Conservation (phyloP, 2,888 invertebrate species). For the Deilephila elpenor region DNA sequence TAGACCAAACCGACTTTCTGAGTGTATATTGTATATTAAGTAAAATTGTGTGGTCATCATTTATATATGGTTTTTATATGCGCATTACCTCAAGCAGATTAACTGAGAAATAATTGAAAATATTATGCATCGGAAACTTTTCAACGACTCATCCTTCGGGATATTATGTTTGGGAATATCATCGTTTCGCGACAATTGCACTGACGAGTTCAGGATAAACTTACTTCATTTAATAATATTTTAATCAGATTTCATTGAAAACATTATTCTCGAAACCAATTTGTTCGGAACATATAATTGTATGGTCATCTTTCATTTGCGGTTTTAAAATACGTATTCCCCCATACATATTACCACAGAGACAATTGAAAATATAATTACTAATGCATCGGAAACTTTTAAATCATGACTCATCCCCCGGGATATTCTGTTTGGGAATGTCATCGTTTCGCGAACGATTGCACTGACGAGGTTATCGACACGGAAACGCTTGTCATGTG, state of each 20-base stretch:
- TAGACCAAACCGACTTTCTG: too few relatives aligned
- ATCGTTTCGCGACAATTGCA: conserved; percentile 38
- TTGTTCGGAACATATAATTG: too few relatives aligned
- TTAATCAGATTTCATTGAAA: too few relatives aligned
- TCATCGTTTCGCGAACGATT: conserved; percentile 40
- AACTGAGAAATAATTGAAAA: not conserved
- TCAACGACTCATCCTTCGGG: conserved; percentile 28
- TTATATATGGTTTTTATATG: too few relatives aligned
- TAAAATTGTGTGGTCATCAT: too few relatives aligned
- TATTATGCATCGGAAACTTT: not conserved
- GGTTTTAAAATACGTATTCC: not conserved
- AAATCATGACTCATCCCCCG: conserved; percentile 26
- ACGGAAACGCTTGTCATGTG: conserved; percentile 28
- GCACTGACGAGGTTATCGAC: conserved; percentile 28
- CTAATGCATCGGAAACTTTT: not conserved
- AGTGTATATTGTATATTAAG: too few relatives aligned
- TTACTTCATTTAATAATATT: too few relatives aligned
- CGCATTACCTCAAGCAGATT: not conserved
- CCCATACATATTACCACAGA: not conserved
- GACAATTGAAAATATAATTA: not conserved
- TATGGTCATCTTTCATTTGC: too few relatives aligned
- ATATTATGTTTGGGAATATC: conserved; percentile 34
- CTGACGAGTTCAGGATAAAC: conserved; percentile 12
- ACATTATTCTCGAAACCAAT: too few relatives aligned
- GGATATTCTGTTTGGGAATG: conserved; percentile 33